Conservation (phyloP, 2,113 vertebrate species). For the Percina caprodes region DNA sequence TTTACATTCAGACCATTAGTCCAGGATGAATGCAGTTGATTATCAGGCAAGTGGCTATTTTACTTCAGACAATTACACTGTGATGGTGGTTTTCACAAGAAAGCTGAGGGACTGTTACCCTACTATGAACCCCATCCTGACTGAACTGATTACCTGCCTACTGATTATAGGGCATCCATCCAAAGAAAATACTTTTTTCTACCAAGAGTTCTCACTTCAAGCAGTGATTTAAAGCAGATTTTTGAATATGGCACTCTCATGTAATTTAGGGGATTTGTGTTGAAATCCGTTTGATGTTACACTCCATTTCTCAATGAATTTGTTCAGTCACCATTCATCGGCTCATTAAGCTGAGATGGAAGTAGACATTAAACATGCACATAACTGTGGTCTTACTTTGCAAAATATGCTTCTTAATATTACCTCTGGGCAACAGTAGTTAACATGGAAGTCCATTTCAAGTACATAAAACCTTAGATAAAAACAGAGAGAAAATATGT, state of each 20-base stretch:
- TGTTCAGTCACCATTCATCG: conserved; percentile 23
- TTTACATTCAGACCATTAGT: background rate
- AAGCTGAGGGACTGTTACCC: conserved; percentile 16
- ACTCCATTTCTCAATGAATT: conserved; percentile 56
- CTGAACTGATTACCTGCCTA: conserved; percentile 41
- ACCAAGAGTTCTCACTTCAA: conserved; percentile 25
- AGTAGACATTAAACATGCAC: conserved; percentile 40
- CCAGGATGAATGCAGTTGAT: conserved; percentile 7
- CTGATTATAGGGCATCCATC: conserved; percentile 29
- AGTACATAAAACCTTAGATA: conserved; percentile 7
- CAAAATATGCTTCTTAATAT: conserved; percentile 67
- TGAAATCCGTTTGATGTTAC: conserved; percentile 48
- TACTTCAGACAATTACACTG: conserved; percentile 30
- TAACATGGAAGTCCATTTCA: conserved; percentile 13
- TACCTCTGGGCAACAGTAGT: conserved; percentile 22
- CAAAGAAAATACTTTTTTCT: conserved; percentile 38
- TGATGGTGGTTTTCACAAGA: conserved; percentile 1
- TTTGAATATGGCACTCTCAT: conserved; percentile 17
- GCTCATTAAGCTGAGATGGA: conserved; percentile 55
- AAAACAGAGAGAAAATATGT: background rate
- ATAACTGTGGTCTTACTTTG: conserved; percentile 49
- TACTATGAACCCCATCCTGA: conserved; percentile 11
- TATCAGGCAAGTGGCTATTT: conserved; percentile 28
- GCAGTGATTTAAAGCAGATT: conserved; percentile 31
- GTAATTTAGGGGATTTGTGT: conserved; percentile 24